Evolutionary conservation across 2,113 vertebrate genomes (phyloP), one percentile per base, ranked within the genome.

Genomic region (Loxodonta africana): DNA sequence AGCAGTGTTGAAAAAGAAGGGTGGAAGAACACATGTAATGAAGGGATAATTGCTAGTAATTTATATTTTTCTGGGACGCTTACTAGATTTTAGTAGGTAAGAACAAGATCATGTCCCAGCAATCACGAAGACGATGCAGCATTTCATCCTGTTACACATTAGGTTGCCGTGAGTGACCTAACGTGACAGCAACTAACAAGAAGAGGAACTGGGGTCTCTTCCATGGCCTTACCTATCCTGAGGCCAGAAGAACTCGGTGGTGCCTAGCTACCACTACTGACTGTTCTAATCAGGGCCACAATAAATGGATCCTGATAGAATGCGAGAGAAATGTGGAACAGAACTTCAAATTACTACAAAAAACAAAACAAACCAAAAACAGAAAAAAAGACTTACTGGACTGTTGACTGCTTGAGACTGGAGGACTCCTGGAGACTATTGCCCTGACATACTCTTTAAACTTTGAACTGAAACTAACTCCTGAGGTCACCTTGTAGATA

Each of bases 21-120:
- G 5, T 15, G 11, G 25, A 20, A 3, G 3, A 17, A 2, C 8
- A 6, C 5, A 0, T 0, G 48, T 51, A 20, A 23, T 48, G 60
- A 41, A 46, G 23, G 80, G 53, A 33, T 2, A 8, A 1, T 30
- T 15, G 1, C 53, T 8, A 0, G 5, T 46, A 7, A 8, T 25
- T 11, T 71, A 1, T 48, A 5, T 25, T 0, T 67, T 85, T 83
- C 30, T 21, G 28, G 87, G 80, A 73, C 41, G 8, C 60, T 63
- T 73, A 7, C 46, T 46, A 51, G 91, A 77, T 14, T 65, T 26
- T 4, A 10, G 44, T 30, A 44, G 44, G 25, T 4, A 11, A 76
- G 0, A 53, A 23, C 23, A 37, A 37, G 71, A 23, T 37, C 17
- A 20, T 37, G n/a, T 37, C 71, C 71, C n/a, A 73, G 6, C n/a